phyloP scores from a whole-genome alignment of 2,888 invertebrate genomes.

The Spatulosminthurus flaviceps region DNA sequence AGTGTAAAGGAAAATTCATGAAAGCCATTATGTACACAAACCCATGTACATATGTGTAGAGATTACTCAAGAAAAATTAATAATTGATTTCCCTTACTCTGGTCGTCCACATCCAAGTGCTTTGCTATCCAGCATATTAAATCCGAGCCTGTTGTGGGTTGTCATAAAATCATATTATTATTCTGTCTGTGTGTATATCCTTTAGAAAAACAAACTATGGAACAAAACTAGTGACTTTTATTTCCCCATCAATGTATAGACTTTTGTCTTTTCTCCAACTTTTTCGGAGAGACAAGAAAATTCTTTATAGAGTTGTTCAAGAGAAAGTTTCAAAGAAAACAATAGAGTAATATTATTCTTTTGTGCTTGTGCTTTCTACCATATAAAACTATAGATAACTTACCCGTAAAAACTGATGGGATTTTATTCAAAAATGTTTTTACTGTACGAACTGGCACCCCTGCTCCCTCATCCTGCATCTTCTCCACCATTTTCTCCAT shows the following conservation, averaged over 20 bases:
- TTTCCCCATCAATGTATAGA: not conserved
- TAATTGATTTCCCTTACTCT: slow-evolving; percentile 68
- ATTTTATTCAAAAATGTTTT: slow-evolving; percentile 99
- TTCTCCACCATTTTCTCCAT: slow-evolving; percentile 94
- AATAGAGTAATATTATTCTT: not conserved
- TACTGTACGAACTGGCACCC: slow-evolving; percentile 95
- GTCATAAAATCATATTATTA: not conserved
- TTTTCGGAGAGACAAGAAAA: not conserved
- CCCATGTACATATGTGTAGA: not conserved
- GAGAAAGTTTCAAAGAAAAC: not conserved
- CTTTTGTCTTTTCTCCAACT: not conserved
- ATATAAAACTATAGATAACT: too few relatives aligned
- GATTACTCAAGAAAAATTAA: not conserved
- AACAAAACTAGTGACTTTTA: not conserved
- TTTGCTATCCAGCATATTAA: slow-evolving; percentile 93
- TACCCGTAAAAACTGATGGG: slow-evolving; percentile 89
- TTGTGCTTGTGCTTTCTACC: too few relatives aligned
- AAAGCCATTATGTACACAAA: not conserved
- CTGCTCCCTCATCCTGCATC: slow-evolving; percentile 94
- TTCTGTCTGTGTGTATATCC: too few relatives aligned
- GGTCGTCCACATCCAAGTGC: slow-evolving; percentile 90
- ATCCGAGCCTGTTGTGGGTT: slow-evolving; percentile 84
- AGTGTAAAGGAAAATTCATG: not conserved
- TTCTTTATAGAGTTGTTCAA: not conserved
- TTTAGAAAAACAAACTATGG: not conserved